These are phyloP conservation scores for Mergus octosetaceus DNA, from an alignment of 2,797 vertebrate genomes.

Conservation along the genomic window DNA sequence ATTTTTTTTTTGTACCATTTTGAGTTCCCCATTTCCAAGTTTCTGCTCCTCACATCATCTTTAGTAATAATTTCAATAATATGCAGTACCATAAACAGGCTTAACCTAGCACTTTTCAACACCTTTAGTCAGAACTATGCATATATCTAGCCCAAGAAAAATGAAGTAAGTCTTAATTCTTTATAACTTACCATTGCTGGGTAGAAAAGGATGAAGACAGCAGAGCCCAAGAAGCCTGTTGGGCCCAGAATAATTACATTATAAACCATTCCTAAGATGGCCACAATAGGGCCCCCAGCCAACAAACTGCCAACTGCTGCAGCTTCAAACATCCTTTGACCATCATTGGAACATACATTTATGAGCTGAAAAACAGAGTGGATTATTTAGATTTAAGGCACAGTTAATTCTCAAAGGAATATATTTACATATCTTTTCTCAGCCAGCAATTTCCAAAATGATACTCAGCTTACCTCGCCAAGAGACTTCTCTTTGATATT, in stretches of 20 bases:
- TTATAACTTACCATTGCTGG: constrained; percentile 89
- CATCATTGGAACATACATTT: constrained; percentile 91
- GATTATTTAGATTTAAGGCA: neutral
- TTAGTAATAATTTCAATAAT: neutral
- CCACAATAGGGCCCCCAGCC: constrained; percentile 91
- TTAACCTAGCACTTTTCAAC: neutral
- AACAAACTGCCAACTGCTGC: constrained; percentile 91
- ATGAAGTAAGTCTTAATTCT: neutral
- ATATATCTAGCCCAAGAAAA: neutral
- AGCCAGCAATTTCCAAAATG: neutral
- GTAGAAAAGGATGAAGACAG: constrained; percentile 94
- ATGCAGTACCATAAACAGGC: rapidly evolving
- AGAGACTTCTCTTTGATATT: constrained; percentile 89
- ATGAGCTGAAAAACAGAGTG: constrained; percentile 81
- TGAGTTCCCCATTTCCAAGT: neutral
- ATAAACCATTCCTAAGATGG: constrained; percentile 90
- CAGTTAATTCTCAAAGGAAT: neutral
- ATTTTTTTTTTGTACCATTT: neutral
- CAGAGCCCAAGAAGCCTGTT: constrained; percentile 90
- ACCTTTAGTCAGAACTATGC: neutral
- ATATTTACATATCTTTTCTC: neutral
- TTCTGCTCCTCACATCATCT: neutral
- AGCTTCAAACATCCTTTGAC: constrained; percentile 93
- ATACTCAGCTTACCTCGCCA: constrained; percentile 83
- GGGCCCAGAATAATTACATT: constrained; percentile 90